These are phyloP conservation scores for Acleris literana DNA, from an alignment of 2,888 invertebrate species.

Conservation along the genomic window DNA sequence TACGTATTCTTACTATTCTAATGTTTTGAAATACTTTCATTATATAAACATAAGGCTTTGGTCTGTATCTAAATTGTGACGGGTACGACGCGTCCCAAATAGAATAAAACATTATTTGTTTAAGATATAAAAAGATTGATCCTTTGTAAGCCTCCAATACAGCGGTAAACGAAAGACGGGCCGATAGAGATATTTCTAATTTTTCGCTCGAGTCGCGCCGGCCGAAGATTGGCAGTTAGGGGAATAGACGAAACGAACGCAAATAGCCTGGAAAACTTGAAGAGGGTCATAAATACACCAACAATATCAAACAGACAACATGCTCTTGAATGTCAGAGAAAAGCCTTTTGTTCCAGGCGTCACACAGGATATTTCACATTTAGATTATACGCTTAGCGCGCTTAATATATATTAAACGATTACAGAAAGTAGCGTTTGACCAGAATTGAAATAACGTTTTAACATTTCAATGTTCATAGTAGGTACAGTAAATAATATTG, in stretches of 20 bases:
- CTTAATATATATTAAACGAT: no score
- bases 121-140: constrained; percentile 39
- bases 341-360: not conserved
- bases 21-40: not conserved
- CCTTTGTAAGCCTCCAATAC: constrained; percentile 36
- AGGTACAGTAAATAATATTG: no score
- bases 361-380: no score
- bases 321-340: not conserved
- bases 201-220: constrained; percentile 70
- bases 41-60: not conserved
- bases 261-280: constrained; percentile 63
- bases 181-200: constrained; percentile 75
- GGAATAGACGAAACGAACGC: constrained; percentile 68
- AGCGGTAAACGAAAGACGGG: constrained; percentile 56
- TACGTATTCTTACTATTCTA: no score
- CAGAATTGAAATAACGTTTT: no score
- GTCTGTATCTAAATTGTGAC: constrained; percentile 12
- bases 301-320: constrained; percentile 41
- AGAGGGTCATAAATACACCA: constrained; percentile 49
- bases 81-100: constrained; percentile 21
- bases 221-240: constrained; percentile 57
- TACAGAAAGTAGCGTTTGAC: no score
- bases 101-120: constrained; percentile 40
- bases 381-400: no score
- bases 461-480: no score